Evolutionary conservation across 2,113 vertebrate species (phyloP).

Genomic region (Suncus etruscus): DNA sequence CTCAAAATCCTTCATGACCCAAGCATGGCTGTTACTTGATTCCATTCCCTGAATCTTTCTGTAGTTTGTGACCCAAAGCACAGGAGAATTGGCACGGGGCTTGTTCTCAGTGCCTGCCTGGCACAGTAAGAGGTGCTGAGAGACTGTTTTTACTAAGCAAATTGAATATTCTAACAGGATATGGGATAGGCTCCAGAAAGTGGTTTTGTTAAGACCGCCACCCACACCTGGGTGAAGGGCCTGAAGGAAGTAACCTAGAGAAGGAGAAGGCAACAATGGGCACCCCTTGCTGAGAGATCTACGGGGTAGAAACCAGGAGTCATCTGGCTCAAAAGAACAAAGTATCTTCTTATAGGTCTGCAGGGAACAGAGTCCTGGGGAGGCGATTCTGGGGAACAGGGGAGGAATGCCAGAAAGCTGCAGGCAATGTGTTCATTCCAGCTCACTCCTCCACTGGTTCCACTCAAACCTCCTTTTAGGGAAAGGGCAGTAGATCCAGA

Average conservation of each 20-base stretch:
- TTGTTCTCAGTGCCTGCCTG: no score
- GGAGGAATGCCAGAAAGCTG: no score
- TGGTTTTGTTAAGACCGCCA: no score
- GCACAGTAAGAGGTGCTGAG: not conserved
- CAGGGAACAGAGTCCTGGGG: no score
- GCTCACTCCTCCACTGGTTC: no score
- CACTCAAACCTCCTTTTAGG: not conserved
- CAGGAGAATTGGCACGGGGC: not conserved
- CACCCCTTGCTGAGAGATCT: not conserved
- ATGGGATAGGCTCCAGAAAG: not conserved
- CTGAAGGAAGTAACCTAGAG: not conserved
- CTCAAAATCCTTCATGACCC: rapidly evolving
- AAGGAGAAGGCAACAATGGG: no score
- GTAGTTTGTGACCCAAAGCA: not conserved
- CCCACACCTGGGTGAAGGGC: not conserved
- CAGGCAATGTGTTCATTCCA: no score
- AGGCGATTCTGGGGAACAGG: no score
- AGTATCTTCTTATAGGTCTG: not conserved
- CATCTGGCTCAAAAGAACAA: no score
- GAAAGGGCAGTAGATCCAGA: not conserved
- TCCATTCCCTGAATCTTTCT: not conserved
- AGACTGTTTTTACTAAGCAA: not conserved
- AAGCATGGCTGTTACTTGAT: no score
- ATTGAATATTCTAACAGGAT: not conserved
- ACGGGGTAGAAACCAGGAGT: no score